Conservation (phyloP, 2,113 vertebrate species). For the Melanostigma gelatinosum region DNA sequence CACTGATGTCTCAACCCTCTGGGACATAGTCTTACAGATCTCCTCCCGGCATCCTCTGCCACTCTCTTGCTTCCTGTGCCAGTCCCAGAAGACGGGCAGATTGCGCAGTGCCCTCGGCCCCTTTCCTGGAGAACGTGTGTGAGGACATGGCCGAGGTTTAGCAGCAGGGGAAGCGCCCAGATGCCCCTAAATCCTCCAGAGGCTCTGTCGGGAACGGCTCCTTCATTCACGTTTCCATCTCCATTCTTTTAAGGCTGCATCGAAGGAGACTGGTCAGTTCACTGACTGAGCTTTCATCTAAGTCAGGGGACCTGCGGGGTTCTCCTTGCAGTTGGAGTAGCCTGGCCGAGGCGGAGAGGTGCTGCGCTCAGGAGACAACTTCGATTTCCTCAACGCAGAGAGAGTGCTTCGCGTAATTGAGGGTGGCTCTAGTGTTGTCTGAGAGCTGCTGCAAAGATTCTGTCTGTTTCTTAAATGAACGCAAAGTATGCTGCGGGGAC, state of each 20-base stretch:
- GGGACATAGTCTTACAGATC: conserved; percentile 68
- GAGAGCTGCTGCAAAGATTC: conserved; percentile 33
- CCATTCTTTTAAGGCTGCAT: conserved; percentile 48
- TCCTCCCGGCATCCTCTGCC: conserved; percentile 55
- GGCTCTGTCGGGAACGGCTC: conserved; percentile 46
- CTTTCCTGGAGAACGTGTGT: conserved; percentile 34
- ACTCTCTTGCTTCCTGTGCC: conserved; percentile 26
- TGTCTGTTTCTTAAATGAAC: conserved; percentile 68
- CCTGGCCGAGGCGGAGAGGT: not conserved
- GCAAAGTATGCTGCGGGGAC: conserved; percentile 67
- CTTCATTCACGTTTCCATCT: conserved; percentile 55
- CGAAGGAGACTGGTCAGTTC: conserved; percentile 30
- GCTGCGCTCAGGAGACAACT: conserved; percentile 31
- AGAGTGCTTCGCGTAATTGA: conserved; percentile 21
- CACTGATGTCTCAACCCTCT: conserved; percentile 68
- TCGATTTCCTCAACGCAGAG: conserved; percentile 9
- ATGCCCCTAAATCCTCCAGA: conserved; percentile 24
- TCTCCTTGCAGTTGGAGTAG: not conserved
- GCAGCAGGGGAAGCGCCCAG: conserved; percentile 40
- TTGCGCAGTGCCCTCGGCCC: conserved; percentile 60
- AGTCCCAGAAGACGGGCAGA: conserved; percentile 56
- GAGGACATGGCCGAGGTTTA: conserved; percentile 57
- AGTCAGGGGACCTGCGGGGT: conserved; percentile 13
- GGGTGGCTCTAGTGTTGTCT: conserved; percentile 3
- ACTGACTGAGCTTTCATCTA: conserved; percentile 9